Evolutionary conservation across 2,797 vertebrate species (phyloP), one percentile per base, ranked within the genome.

Genomic region (Prionace glauca): DNA sequence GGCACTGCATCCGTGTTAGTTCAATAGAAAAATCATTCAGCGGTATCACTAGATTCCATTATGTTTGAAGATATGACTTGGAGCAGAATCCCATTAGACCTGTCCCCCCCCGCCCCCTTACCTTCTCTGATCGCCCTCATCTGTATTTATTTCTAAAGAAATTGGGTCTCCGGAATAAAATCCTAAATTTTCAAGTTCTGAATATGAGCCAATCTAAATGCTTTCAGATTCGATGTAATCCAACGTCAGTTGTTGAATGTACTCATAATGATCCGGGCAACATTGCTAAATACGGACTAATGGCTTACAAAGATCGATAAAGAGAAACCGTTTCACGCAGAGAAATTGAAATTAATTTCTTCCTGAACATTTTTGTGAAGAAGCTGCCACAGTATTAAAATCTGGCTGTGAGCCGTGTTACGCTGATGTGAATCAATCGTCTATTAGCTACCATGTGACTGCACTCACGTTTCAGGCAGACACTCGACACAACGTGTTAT

Each of bases 341-440:
- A 94, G 24, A 45, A 94, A 74, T 74, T 74, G 16, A 50, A 94
- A 94, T 74, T 74, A 71, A 91, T 91, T 91, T 74, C 71, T 74
- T 50, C 41, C 24, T 26, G 41, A 94, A 94, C 36, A 50, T 71
- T 71, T 72, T 72, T 94, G 74, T 69, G 71, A 74, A 94, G 29
- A 56, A 74, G 69, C 45, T 94, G 88, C 72, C 36, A 94, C 71
- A 50, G 41, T 65, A 74, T 94, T 94, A 94, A 74, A 94, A 94
- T 50, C 69, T 72, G 41, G 93, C 71, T 71, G 50, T 26, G 32
- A 94, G 45, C 93, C 93, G 74, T 14, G 26, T 8, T 94, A 41
- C 41, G 56, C 72, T 29, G 29, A 94, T 16, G 50, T 11, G 72
- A 71, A 41, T 94, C 93, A 94, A 74, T 94, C 7, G 32, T 29